Conservation (phyloP, 2,888 invertebrate genomes). For the Scaptomyza cyrtandrae region DNA sequence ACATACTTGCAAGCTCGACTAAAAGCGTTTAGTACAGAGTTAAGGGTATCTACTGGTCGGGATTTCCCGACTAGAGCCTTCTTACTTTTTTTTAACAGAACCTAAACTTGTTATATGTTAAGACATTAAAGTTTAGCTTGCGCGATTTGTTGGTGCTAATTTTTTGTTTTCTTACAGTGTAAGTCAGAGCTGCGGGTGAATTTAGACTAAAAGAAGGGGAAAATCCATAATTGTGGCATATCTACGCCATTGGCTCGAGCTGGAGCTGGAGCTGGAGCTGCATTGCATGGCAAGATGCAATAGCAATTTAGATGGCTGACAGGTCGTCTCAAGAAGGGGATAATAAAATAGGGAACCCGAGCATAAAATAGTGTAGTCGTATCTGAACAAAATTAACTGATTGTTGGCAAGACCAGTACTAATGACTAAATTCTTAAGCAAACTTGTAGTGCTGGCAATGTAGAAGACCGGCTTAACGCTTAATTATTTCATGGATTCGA, state of each 20-base stretch:
- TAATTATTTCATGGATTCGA: no score
- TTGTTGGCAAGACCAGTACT: neutral
- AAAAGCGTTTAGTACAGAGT: no score
- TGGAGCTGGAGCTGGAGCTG: constrained; percentile 7
- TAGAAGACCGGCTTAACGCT: no score
- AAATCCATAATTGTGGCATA: constrained; percentile 33
- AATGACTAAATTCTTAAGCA: no score
- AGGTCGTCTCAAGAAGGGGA: neutral
- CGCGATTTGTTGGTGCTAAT: neutral
- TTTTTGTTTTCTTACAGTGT: neutral
- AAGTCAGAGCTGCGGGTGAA: constrained; percentile 7
- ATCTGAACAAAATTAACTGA: neutral
- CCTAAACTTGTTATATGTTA: neutral
- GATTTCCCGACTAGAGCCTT: no score
- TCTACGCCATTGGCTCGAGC: constrained; percentile 20
- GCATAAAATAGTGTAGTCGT: constrained; percentile 68
- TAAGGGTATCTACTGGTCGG: no score
- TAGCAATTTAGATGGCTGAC: constrained; percentile 56
- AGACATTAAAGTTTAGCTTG: neutral
- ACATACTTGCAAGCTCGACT: no score
- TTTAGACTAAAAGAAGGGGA: neutral
- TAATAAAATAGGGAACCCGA: constrained; percentile 25
- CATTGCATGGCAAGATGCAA: constrained; percentile 76
- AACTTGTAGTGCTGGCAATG: no score
- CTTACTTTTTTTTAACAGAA: neutral